Percentiles rank a stretch among this genome's conserved stretches.
Evolutionary conservation across 1,140 invertebrate genomes (phyloP).

Genomic region (Lamellibrachia luymesi): DNA sequence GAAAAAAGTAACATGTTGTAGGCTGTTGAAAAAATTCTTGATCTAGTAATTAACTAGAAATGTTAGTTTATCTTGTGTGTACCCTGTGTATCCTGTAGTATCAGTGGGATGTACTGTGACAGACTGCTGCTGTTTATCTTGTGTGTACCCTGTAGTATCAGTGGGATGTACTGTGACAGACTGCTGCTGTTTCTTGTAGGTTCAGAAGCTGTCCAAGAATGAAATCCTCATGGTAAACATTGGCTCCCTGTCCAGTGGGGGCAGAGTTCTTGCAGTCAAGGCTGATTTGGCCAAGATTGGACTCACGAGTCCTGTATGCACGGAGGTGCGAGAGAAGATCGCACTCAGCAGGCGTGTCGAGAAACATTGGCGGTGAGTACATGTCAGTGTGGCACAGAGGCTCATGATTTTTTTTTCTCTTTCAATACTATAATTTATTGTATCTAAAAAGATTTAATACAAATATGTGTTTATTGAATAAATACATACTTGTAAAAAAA

Average conservation of each 20-base stretch:
- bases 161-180: background rate
- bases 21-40: no score
- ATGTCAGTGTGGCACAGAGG: background rate
- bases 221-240: slow-evolving; percentile 98
- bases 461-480: background rate
- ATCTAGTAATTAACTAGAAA: no score
- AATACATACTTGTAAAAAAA: background rate
- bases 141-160: background rate
- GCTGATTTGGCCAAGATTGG: slow-evolving; percentile 97
- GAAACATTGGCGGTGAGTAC: slow-evolving; percentile 92
- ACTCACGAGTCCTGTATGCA: slow-evolving; percentile 96
- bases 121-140: background rate
- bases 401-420: background rate
- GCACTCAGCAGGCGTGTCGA: slow-evolving; percentile 96
- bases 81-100: background rate
- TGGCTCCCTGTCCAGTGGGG: slow-evolving; percentile 96
- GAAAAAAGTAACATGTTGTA: no score
- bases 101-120: background rate
- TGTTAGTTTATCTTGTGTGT: background rate
- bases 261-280: slow-evolving; percentile 91
- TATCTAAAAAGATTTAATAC: background rate
- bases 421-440: background rate
- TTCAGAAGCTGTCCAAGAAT: slow-evolving; percentile 79
- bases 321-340: slow-evolving; percentile 97
- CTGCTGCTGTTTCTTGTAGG: slow-evolving; percentile 56